These are phyloP conservation scores for Uloborus diversus DNA, from an alignment of 1,140 invertebrate genomes.

Conservation along the genomic window DNA sequence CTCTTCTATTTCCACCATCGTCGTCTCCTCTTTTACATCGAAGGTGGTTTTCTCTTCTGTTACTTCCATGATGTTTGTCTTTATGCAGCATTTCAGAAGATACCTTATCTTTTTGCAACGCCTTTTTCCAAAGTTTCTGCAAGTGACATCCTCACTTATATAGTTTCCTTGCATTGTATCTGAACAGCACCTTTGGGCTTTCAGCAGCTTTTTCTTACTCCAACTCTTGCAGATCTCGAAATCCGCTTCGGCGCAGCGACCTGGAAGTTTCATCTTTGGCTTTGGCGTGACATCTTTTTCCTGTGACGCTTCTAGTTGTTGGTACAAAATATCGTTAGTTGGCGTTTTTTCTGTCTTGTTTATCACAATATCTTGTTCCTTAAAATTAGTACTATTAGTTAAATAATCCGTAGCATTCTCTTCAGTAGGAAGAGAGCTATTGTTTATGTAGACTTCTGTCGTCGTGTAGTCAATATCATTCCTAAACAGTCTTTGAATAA, in stretches of 20 bases:
- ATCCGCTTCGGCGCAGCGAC: conserved; percentile 24
- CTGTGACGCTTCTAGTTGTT: neutral
- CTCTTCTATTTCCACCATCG: neutral
- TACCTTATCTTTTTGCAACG: conserved; percentile 51
- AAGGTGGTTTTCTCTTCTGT: neutral
- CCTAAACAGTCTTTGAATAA: too few species aligned
- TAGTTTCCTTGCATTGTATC: too few species aligned
- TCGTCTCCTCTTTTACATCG: neutral
- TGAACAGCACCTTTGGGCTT: conserved; percentile 22
- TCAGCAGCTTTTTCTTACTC: conserved; percentile 11
- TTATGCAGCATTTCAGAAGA: conserved; percentile 58
- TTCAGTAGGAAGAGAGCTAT: too few species aligned
- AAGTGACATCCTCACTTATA: too few species aligned
- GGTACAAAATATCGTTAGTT: neutral
- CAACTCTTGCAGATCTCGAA: conserved; percentile 17
- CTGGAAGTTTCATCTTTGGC: neutral
- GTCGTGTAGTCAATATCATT: too few species aligned
- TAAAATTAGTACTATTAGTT: too few species aligned
- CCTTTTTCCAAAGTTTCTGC: conserved; percentile 34
- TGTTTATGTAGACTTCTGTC: too few species aligned
- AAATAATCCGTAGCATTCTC: too few species aligned
- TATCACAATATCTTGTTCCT: too few species aligned
- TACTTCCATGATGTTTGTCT: neutral
- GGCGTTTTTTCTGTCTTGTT: neutral
- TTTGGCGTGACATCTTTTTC: neutral